Evolutionary conservation across 1,140 invertebrate species (phyloP), one percentile per base, ranked within the genome.

Genomic region (Drosophila sucinea): DNA sequence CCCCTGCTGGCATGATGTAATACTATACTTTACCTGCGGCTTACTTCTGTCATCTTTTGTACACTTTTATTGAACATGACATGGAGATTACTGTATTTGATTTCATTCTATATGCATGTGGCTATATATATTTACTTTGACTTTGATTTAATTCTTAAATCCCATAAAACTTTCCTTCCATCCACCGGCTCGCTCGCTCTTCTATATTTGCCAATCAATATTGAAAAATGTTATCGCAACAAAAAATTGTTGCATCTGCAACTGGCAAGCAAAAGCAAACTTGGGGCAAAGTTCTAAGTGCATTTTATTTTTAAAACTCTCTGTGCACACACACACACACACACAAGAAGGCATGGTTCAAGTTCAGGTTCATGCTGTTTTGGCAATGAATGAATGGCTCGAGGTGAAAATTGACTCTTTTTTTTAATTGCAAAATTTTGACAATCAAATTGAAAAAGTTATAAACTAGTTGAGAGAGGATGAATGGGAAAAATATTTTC

Each of bases 231-330:
- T 55, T 33, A 61, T 5, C 25, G 58, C 32, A 10, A 38, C 11
- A 40, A 41, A 44, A 56, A 54, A 63, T 66, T 60, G 65, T 86
- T 87, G 76, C 55, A 79, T 29, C 70, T 85, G 77, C 61, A 69
- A 71, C 63, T 77, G 73, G 70, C 77, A 67, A 62, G 40, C 40
- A 66, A 61, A 62, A 44, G 72, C 11, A 32, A 51, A 51, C 70
- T 55, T 17, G 61, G 44, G 60, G 47, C 60, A 80, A 81, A 84
- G 64, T 81, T 76, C 67, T 54, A 47, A 80, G 56, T 81, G 60
- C 61, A 79, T 47, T 76, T 71, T 82, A 54, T 61, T 44, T 44
- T 57, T 62, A 62, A 54, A 75, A 75, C 62, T 69, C 61, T 69
- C 63, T 76, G 6, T 63, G 23, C 58, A 69, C 54, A 32, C 57